Evolutionary conservation across 2,888 invertebrate species (phyloP), one percentile per base, ranked within the genome.

Genomic region (Clivina fossor): DNA sequence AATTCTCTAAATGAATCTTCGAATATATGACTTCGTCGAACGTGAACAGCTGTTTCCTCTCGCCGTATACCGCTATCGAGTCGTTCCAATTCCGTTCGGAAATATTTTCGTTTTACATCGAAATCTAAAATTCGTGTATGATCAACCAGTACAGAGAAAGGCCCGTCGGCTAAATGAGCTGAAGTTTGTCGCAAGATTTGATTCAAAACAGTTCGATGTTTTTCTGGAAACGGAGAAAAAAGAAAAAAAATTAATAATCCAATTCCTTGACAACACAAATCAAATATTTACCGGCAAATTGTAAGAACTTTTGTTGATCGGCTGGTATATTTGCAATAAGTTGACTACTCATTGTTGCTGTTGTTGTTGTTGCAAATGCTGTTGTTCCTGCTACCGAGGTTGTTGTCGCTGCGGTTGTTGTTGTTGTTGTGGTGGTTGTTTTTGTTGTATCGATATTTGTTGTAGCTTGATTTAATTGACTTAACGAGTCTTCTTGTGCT

Each of bases 1-100:
- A 93, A 76, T 67, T 93, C 91, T 50, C 92, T 79, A 75, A 90
- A 93, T 0, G 91, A 92, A 68, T 93, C 93, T 71, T 92, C 91
- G 70, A 93, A 93, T 2, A 93, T 88, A 63, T 89, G 85, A 50
- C 85, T 85, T 57, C 93, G 80, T 24, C 89, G 79, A 2, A 93
- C 90, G 71, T 92, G 91, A 1, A 93, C 88, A 1, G 92, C 90
- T 24, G 92, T 78, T 72, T 93, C 93, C 70, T 92, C 91, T 2
- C 89, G 77, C 22, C 88, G 75, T 41, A 85, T 81, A 24, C 87
- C 86, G 68, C 90, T 89, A 69, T 93, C 92, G 70, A 88, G 76
- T 48, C 89, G 79, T 67, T 91, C 90, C 37, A 93, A 73, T 72
- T 93, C 91, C n/a, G 90, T 88, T 56, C 91, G 80, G 78, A 93